Evolutionary conservation across 2,888 invertebrate species (phyloP).

Genomic region (Cryptocephalus primarius): DNA sequence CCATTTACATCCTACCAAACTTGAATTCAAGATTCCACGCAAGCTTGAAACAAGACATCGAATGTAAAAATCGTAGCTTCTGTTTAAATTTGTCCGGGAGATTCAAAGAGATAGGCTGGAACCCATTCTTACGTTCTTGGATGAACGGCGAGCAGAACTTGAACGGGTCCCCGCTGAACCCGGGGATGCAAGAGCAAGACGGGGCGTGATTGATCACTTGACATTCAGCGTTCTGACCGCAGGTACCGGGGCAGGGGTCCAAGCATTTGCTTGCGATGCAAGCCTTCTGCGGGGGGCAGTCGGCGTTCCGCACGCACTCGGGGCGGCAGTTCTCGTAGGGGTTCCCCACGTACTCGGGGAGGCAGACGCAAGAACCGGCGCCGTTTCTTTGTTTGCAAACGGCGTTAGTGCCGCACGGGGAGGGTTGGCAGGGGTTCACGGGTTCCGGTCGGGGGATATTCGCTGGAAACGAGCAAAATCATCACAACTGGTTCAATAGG

Average conservation of each 20-base stretch:
- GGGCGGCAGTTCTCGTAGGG: conserved; percentile 65
- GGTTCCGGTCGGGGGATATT: conserved; percentile 18
- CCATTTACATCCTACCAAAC: no score
- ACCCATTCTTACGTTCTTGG: conserved; percentile 34
- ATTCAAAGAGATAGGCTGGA: no score
- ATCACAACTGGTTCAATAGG: neutral
- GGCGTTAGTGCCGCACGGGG: conserved; percentile 57
- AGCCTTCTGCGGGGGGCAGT: conserved; percentile 51
- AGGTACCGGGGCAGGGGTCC: conserved; percentile 59
- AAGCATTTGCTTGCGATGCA: conserved; percentile 56
- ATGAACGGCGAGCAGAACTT: conserved; percentile 33
- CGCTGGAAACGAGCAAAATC: conserved; percentile 12
- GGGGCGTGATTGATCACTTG: conserved; percentile 56
- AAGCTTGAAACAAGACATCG: no score
- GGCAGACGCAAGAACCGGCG: conserved; percentile 62
- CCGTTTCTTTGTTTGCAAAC: conserved; percentile 60
- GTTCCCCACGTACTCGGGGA: conserved; percentile 62
- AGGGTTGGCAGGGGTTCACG: conserved; percentile 53
- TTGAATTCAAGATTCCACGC: no score
- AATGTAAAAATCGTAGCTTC: no score
- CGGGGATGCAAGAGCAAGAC: conserved; percentile 48
- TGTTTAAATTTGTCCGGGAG: no score
- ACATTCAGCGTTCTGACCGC: conserved; percentile 57
- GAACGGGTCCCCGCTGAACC: conserved; percentile 58
- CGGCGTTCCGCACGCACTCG: conserved; percentile 54